Evolutionary conservation across 1,140 invertebrate genomes (phyloP), one percentile per base, ranked within the genome.

Genomic region (Plutomurus gul): DNA sequence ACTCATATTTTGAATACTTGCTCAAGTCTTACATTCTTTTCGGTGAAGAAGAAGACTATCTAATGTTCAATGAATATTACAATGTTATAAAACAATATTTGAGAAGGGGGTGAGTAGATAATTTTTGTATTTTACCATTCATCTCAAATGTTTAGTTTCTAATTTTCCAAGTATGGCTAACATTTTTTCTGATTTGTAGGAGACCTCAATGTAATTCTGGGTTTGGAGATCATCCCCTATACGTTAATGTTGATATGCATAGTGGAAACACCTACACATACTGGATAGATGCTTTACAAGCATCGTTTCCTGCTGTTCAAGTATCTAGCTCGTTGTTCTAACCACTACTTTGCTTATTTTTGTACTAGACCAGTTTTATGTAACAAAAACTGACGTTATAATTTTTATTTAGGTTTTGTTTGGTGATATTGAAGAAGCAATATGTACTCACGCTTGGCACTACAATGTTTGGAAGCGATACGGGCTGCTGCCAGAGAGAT

Each of bases 401-500:
- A 16, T 75, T 40, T 71, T 25, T 11, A 20, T n/a, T 20, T 84
- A 91, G 89, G 89, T 92, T 13, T 84, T 93, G 49, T 87, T 89
- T 85, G 92, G 92, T 78, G 91, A 93, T 85, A 86, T 93, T 73
- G 91, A 92, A 83, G 92, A 93, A 85, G 92, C 92, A 7, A 92
- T 93, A 79, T 93, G 92, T 85, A 87, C 87, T 18, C 92, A 93
- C 85, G 91, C 91, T 11, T 84, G 93, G 13, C 92, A 91, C 75
- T 83, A 83, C 77, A 83, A 83, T 22, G 89, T 93, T 73, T 93
- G 92, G 92, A 87, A 89, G 84, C 87, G 89, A 81, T 92, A 90
- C 85, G 89, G 88, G 11, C 88, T 90, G 39, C 84, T 93, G 46
- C 92, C 92, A 4, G 92, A 93, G 84, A 83, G 92, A 43, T 93